A percentile compares a stretch with the other conserved stretches of the same genome.
Evolutionary conservation across 1,140 invertebrate species (phyloP).

Genomic region (Elymnias hypermnestra): DNA sequence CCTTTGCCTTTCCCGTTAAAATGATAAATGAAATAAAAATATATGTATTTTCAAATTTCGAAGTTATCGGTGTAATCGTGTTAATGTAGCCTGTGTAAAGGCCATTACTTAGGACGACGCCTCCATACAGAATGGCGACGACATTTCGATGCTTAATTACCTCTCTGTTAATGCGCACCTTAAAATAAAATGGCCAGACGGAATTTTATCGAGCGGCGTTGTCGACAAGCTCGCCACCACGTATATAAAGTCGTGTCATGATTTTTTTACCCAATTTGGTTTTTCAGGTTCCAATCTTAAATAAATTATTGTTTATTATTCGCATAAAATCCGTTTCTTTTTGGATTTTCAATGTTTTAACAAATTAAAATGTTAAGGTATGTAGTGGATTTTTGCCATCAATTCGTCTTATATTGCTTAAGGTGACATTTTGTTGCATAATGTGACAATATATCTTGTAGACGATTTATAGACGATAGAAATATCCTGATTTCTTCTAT

Average conservation of each 20-base stretch:
- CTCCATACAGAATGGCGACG: slow-evolving; percentile 34
- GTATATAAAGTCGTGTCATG: slow-evolving; percentile 3
- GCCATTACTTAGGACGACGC: slow-evolving; percentile 50
- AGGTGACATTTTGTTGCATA: too few species aligned
- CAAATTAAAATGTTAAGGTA: too few species aligned
- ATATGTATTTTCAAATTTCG: slow-evolving; percentile 25
- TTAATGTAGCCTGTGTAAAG: slow-evolving; percentile 32
- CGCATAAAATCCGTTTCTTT: too few species aligned
- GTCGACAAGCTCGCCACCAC: slow-evolving; percentile 13
- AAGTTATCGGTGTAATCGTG: slow-evolving; percentile 26
- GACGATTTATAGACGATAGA: too few species aligned
- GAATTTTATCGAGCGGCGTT: slow-evolving; percentile 44
- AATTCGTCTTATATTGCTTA: too few species aligned
- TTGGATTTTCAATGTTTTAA: too few species aligned
- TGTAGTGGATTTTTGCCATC: too few species aligned
- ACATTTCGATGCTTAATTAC: slow-evolving; percentile 68
- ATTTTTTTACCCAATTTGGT: slow-evolving; percentile 20
- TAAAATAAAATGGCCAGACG: slow-evolving; percentile 54
- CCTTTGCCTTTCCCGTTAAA: too few species aligned
- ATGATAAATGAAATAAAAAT: too few species aligned
- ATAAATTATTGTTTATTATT: too few species aligned
- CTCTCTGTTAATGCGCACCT: slow-evolving; percentile 49
- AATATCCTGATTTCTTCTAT: too few species aligned
- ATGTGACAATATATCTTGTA: too few species aligned
- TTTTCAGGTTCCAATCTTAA: slow-evolving; percentile 10